Evolutionary conservation across 2,888 invertebrate genomes (phyloP), one percentile per base, ranked within the genome.

Genomic region (Patella depressa): DNA sequence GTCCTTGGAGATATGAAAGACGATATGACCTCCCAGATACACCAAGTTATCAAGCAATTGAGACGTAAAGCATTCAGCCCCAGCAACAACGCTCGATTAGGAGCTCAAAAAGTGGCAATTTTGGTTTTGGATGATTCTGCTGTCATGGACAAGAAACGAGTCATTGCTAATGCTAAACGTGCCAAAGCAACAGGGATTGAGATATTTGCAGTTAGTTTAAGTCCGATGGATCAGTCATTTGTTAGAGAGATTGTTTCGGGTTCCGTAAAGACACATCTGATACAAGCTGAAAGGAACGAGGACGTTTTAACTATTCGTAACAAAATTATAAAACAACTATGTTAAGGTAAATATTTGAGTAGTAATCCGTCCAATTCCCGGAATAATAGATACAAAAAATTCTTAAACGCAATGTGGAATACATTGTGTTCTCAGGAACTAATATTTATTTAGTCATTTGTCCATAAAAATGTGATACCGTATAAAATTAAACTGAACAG

Each of bases 131-230:
- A 78, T 53, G 73, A 73, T 15, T 65, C 65, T 2, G 71, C 59
- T 14, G 17, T 73, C 2, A 70, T 72, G 29, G 55, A 75, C 55
- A 11, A 14, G 15, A n/a, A 69, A 19, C 45, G 45, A 65, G 53
- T 76, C n/a, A 71, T 72, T n/a, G 70, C 53, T 34, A 65, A 78
- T 45, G 71, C 78, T 34, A 69, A 54, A 53, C 45, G 72, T 17
- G 74, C 75, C 3, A 75, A 71, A 57, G 24, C 29, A 34, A 19
- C 19, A 9, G 78, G 75, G 0, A 53, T 76, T 70, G 76, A 78
- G 57, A 24, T 76, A 11, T 78, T 76, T 53, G 78, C 75, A 0
- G 78, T 78, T 4, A 70, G 55, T 15, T 34, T 75, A 15, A 73
- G 75, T 65, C 24, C 19, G 2, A 15, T 65, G 19, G 65, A 65